These are phyloP conservation scores for Andrena cerasifolii DNA, from an alignment of 1,140 invertebrate species.

Conservation along the genomic window DNA sequence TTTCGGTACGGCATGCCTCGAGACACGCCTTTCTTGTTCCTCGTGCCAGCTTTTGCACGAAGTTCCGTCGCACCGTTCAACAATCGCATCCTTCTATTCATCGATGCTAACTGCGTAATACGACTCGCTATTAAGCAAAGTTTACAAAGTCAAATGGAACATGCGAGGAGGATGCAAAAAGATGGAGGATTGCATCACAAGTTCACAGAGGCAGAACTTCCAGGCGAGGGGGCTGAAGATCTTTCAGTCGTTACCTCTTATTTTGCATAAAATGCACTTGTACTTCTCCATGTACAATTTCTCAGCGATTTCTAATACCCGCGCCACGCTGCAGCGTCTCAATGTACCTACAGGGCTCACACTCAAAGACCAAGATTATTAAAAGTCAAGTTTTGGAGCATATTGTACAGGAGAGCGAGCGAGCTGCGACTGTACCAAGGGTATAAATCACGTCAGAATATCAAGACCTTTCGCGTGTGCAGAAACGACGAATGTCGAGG, in stretches of 20 bases:
- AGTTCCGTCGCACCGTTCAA: constrained; percentile 32
- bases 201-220: no score
- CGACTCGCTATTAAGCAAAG: no score
- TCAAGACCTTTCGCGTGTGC: constrained; percentile 39
- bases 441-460: constrained; percentile 35
- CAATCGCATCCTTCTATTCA: constrained; percentile 17
- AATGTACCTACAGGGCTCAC: no score
- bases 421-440: background rate
- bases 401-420: background rate
- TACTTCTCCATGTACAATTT: background rate
- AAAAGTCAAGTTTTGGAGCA: background rate
- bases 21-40: constrained; percentile 48
- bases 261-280: no score
- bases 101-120: no score
- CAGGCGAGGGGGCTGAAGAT: no score
- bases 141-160: no score
- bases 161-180: no score
- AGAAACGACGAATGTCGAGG: constrained; percentile 27
- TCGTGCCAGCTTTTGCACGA: constrained; percentile 14
- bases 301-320: no score
- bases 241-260: no score
- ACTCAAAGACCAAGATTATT: background rate
- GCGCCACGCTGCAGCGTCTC: no score
- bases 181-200: no score
- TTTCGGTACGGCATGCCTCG: constrained; percentile 40